Percentiles rank a stretch among this genome's conserved stretches.
Evolutionary conservation across 1,140 invertebrate genomes (phyloP).

Genomic region (Hermatobates lingyangjiaoensis): DNA sequence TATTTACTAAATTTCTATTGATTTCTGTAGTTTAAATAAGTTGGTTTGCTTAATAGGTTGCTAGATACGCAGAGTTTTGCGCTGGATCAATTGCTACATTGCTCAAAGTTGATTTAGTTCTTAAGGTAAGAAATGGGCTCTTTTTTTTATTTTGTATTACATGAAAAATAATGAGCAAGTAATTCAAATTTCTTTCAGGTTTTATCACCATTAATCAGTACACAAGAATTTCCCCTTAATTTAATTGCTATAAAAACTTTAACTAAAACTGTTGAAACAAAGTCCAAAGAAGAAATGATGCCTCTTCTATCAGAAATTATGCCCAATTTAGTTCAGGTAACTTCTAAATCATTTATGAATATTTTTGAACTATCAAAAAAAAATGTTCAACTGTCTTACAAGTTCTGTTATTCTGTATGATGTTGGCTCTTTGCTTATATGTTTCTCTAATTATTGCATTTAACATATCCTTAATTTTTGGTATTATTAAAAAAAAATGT

Average conservation of each 20-base stretch:
- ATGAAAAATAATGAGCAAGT: too few species aligned
- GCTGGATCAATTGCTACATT: constrained; percentile 8
- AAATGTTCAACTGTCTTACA: too few species aligned
- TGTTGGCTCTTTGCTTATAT: background rate
- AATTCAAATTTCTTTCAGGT: constrained; percentile 25
- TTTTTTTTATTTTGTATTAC: background rate
- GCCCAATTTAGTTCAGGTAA: constrained; percentile 68
- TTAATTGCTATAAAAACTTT: constrained; percentile 85
- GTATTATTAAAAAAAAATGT: background rate
- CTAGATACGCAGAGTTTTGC: constrained; percentile 8
- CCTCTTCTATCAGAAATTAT: constrained; percentile 58
- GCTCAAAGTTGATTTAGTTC: constrained; percentile 15
- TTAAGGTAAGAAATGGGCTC: constrained; percentile 1
- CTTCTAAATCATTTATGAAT: too few species aligned
- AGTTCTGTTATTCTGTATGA: background rate
- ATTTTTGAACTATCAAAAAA: too few species aligned
- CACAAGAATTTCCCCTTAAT: constrained; percentile 65
- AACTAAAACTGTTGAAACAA: constrained; percentile 53
- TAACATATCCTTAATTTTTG: background rate
- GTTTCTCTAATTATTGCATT: background rate
- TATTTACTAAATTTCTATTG: too few species aligned
- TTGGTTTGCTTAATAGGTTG: constrained; percentile 8
- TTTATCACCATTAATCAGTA: constrained; percentile 63
- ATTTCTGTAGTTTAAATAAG: too few species aligned
- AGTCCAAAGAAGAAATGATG: constrained; percentile 45